A percentile compares a stretch with the other conserved stretches of the same genome.
phyloP scores from a whole-genome alignment of 2,888 invertebrate genomes.

The Orthonychiurus folsomi region DNA sequence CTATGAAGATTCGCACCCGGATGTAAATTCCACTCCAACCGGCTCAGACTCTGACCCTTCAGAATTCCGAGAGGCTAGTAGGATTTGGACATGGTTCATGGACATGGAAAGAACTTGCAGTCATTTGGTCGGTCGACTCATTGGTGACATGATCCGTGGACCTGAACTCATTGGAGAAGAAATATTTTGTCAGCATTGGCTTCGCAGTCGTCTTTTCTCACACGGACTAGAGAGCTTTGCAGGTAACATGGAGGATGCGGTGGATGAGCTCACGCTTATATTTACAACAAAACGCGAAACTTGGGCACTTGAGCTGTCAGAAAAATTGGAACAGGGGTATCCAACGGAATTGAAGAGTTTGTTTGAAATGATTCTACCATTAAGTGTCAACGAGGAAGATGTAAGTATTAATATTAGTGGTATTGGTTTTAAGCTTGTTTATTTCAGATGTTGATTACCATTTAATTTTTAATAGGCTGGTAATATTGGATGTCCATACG shows the following conservation, averaged over 20 bases:
- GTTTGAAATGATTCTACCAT: conserved; percentile 33
- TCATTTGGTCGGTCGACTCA: conserved; percentile 53
- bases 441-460: neutral
- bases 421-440: no score
- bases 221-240: conserved; percentile 42
- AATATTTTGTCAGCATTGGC: conserved; percentile 46
- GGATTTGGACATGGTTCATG: conserved; percentile 52
- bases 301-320: conserved; percentile 29
- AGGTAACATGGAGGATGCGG: conserved; percentile 1
- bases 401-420: no score
- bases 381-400: conserved; percentile 14
- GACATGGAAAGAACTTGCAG: conserved; percentile 54
- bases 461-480: conserved; percentile 13
- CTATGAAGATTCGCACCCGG: conserved; percentile 33
- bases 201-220: conserved; percentile 46
- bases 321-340: conserved; percentile 15
- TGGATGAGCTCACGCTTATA: conserved; percentile 18
- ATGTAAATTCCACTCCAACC: conserved; percentile 13
- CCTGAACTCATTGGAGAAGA: conserved; percentile 47
- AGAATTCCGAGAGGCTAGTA: conserved; percentile 42
- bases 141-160: conserved; percentile 52
- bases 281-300: conserved; percentile 26
- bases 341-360: conserved; percentile 20
- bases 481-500: conserved; percentile 41
- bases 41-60: conserved; percentile 49